Evolutionary conservation across 2,113 vertebrate genomes (phyloP).

Genomic region (Ailurus styani): DNA sequence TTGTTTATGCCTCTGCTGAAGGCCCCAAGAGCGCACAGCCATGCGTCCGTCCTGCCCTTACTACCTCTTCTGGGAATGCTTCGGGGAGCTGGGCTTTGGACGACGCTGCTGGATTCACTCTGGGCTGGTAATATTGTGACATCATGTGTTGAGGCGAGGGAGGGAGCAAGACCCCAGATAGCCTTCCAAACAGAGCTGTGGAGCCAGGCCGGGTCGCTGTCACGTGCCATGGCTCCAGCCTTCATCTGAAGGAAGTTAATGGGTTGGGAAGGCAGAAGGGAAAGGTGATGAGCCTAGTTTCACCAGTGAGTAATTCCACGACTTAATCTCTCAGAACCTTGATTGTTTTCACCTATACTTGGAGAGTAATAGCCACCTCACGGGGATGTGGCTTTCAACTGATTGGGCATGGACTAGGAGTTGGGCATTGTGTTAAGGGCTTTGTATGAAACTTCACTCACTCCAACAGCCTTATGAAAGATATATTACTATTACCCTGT

Average conservation of each 20-base stretch:
- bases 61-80: neutral
- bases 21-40: neutral
- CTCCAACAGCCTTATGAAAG: neutral
- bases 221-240: neutral
- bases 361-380: neutral
- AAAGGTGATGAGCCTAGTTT: neutral
- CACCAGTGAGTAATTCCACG: neutral
- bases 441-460: neutral
- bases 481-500: neutral
- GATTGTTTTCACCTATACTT: neutral
- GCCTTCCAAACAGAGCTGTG: neutral
- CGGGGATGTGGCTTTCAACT: neutral
- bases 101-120: neutral
- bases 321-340: neutral
- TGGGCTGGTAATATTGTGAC: neutral
- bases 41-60: neutral
- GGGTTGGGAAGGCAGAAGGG: neutral
- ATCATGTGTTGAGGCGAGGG: neutral
- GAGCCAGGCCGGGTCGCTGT: neutral
- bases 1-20: constrained; percentile 31
- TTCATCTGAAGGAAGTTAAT: neutral
- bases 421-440: neutral
- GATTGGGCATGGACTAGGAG: neutral
- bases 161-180: neutral
- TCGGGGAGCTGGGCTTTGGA: neutral